Percentiles rank a stretch among this genome's conserved stretches.
Evolutionary conservation across 2,888 invertebrate species (phyloP).

Genomic region (Pasiphila rectangulata): DNA sequence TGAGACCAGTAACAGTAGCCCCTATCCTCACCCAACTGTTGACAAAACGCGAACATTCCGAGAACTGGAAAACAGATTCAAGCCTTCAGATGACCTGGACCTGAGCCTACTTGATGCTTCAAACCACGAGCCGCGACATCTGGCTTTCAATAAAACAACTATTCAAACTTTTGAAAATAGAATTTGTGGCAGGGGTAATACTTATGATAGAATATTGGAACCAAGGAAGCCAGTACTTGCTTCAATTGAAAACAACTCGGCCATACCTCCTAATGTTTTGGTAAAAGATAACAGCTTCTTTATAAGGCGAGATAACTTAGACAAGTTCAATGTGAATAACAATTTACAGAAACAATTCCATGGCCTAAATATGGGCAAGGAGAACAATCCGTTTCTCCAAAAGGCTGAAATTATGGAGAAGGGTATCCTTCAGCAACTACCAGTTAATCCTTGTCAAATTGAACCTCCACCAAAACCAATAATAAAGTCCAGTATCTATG

Average conservation of each 20-base stretch:
- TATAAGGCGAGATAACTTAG: conserved; percentile 54
- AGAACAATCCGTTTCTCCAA: conserved; percentile 50
- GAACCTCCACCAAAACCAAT: conserved; percentile 8
- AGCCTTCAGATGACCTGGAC: conserved; percentile 64
- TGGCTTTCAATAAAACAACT: conserved; percentile 33
- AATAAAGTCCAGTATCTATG: conserved; percentile 2
- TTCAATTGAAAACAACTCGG: conserved; percentile 42
- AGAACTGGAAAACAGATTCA: conserved; percentile 39
- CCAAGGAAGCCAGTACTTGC: conserved; percentile 31
- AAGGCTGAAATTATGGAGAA: conserved; percentile 50
- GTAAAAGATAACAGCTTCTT: conserved; percentile 60
- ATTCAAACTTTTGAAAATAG: conserved; percentile 28
- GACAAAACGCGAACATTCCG: conserved; percentile 45
- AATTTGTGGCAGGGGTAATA: conserved; percentile 1
- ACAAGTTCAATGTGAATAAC: conserved; percentile 37
- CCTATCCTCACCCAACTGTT: conserved; percentile 58
- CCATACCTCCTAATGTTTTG: conserved; percentile 44
- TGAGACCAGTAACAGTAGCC: conserved; percentile 60
- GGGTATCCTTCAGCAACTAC: conserved; percentile 18
- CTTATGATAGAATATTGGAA: conserved; percentile 2
- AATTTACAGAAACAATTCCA: conserved; percentile 46
- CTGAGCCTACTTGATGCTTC: conserved; percentile 64
- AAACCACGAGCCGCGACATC: conserved; percentile 41
- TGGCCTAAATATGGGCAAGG: conserved; percentile 51
- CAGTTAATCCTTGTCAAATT: conserved; percentile 2